A percentile compares a stretch with the other conserved stretches of the same genome.
Evolutionary conservation across 2,113 vertebrate species (phyloP).

Genomic region (Dromas ardeola): DNA sequence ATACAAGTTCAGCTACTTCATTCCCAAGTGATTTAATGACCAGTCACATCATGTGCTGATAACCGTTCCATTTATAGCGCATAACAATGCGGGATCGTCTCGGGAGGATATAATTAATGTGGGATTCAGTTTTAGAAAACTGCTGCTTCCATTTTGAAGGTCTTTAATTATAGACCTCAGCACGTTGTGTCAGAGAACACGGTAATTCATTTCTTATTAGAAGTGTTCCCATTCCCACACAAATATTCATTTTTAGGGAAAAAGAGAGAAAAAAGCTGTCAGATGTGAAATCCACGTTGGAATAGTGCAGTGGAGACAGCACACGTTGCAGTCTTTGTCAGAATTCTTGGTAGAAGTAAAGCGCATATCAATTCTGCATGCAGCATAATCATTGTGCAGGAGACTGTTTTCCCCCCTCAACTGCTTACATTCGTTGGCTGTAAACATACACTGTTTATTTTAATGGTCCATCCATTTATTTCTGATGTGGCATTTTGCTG

Average conservation of each 20-base stretch:
- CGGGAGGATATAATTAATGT: neutral
- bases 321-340: neutral
- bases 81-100: neutral
- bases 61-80: neutral
- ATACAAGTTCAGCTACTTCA: neutral
- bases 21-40: neutral
- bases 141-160: neutral
- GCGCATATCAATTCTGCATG: fast-evolving
- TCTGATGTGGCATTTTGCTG: neutral
- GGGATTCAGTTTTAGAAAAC: neutral
- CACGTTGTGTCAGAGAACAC: neutral
- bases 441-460: neutral
- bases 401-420: neutral
- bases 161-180: neutral
- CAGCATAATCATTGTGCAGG: neutral
- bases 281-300: neutral
- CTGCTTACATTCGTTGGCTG: neutral
- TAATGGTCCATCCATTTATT: neutral
- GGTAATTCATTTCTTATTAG: neutral
- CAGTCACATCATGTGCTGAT: neutral
- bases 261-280: neutral
- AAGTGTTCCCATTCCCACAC: neutral
- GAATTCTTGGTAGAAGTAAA: neutral
- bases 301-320: neutral
- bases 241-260: neutral